These are phyloP conservation scores for Sitodiplosis mosellana DNA, from an alignment of 1,140 invertebrate species.

Conservation along the genomic window DNA sequence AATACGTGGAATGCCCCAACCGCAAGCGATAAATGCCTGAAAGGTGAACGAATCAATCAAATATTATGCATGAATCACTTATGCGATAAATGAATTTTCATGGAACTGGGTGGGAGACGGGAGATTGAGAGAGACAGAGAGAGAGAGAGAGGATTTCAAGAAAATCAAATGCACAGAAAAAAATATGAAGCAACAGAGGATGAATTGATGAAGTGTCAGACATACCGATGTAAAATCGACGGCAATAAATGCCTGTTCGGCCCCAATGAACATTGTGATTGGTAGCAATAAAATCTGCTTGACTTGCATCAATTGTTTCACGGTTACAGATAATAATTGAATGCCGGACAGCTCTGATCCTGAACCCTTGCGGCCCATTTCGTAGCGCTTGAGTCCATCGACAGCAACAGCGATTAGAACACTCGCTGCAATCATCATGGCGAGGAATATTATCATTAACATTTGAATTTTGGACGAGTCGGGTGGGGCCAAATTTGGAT, in stretches of 20 bases:
- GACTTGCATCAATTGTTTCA: slow-evolving; percentile 52
- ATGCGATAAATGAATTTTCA: not conserved
- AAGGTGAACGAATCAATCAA: slow-evolving; percentile 12
- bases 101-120: not conserved
- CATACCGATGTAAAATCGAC: slow-evolving; percentile 76
- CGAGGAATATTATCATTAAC: slow-evolving; percentile 66
- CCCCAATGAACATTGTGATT: slow-evolving; percentile 83
- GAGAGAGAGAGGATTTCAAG: no score
- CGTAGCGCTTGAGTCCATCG: slow-evolving; percentile 47
- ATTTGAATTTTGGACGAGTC: slow-evolving; percentile 49
- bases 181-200: no score
- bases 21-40: slow-evolving; percentile 75
- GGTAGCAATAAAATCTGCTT: slow-evolving; percentile 74
- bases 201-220: slow-evolving; percentile 5
- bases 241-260: slow-evolving; percentile 82
- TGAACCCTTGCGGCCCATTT: slow-evolving; percentile 15
- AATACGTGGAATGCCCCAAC: slow-evolving; percentile 73
- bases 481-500: slow-evolving; percentile 47
- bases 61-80: not conserved
- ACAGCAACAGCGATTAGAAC: slow-evolving; percentile 62
- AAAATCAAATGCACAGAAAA: slow-evolving; percentile 18
- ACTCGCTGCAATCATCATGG: slow-evolving; percentile 54
- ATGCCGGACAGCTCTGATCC: slow-evolving; percentile 30
- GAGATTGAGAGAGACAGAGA: not conserved
- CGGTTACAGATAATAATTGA: slow-evolving; percentile 54